Base-by-base conservation (phyloP, 1,140 invertebrate species). In the Drosophila pruinosa region DNA sequence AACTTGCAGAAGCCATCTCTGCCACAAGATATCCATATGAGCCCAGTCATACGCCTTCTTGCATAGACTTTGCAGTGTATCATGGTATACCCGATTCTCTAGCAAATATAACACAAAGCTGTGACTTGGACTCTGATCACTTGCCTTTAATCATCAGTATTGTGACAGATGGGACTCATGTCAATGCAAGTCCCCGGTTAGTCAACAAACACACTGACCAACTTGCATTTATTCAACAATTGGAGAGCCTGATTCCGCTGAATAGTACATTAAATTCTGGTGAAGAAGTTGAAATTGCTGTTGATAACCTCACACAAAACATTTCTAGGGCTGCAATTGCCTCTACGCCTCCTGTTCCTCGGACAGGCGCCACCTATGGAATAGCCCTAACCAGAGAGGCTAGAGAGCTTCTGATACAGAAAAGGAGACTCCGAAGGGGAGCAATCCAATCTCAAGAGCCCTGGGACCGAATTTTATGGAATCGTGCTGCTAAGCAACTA, bases 391-490 rank as follows among this genome's bases (percentile, higher is more conserved):
- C 19, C n/a, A 45, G 62, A 5, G 26, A 45, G 12, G 39, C 39
- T 1, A 45, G 15, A 45, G 26, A 39, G 2, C 36, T 39, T 6
- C 15, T 39, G 3, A 39, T 5, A 39, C 4, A 1, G 1, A 39
- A 39, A 24, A 61, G 28, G 22, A 12, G 21, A 0, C 45, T 50
- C 15, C 31, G 10, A 50, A 26, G 43, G 50, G 39, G 45, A 50
- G 45, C 58, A 48, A 50, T 61, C 48, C 57, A 43, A 31, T 17
- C 31, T 47, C 36, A 53, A 24, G 47, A 54, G 17, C 39, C 61
- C 6, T 12, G n/a, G 38, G 61, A 54, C 38, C 24, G 48, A 54
- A 22, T 45, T 10, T 15, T 63, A n/a, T 63, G 61, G 50, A 45
- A 54, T 26, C 15, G 26, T 7, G 39, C 39, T 36, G 26, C 48